These are phyloP conservation scores for Octodonta nipae DNA, from an alignment of 2,888 invertebrate genomes.

Conservation along the genomic window DNA sequence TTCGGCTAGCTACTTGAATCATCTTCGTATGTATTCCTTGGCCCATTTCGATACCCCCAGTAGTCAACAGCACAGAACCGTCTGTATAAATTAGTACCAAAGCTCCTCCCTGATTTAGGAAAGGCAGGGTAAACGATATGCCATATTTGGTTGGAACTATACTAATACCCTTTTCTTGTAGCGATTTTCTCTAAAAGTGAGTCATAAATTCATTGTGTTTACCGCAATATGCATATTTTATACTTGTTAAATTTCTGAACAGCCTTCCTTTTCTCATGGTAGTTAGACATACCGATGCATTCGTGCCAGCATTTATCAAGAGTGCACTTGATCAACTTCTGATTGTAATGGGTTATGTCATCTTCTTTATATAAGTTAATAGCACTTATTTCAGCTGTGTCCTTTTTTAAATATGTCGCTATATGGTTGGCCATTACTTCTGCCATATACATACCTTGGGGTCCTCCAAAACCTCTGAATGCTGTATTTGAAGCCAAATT, in stretches of 20 bases:
- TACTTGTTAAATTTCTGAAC: slow-evolving; percentile 62
- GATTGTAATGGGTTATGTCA: slow-evolving; percentile 63
- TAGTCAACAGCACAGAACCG: slow-evolving; percentile 77
- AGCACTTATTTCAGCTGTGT: slow-evolving; percentile 48
- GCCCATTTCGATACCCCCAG: slow-evolving; percentile 92
- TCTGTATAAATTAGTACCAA: slow-evolving; percentile 75
- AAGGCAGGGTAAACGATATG: slow-evolving; percentile 62
- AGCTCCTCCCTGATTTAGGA: slow-evolving; percentile 78
- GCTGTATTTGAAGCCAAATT: slow-evolving; percentile 88
- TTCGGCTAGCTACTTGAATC: slow-evolving; percentile 75
- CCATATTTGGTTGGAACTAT: slow-evolving; percentile 76
- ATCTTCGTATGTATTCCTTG: slow-evolving; percentile 94
- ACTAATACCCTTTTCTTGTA: slow-evolving; percentile 80
- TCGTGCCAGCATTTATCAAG: slow-evolving; percentile 64
- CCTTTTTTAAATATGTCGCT: slow-evolving; percentile 53
- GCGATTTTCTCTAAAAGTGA: slow-evolving; percentile 53
- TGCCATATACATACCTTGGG: slow-evolving; percentile 78
- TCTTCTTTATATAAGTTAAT: slow-evolving; percentile 73
- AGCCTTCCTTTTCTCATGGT: slow-evolving; percentile 41
- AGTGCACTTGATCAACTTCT: slow-evolving; percentile 59
- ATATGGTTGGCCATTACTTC: slow-evolving; percentile 68
- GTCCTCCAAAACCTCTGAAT: slow-evolving; percentile 83
- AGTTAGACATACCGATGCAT: slow-evolving; percentile 55
- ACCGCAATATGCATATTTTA: neutral
- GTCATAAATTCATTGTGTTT: too few relatives aligned